Evolutionary conservation across 2,888 invertebrate species (phyloP), one percentile per base, ranked within the genome.

Genomic region (Hylaea fasciaria): DNA sequence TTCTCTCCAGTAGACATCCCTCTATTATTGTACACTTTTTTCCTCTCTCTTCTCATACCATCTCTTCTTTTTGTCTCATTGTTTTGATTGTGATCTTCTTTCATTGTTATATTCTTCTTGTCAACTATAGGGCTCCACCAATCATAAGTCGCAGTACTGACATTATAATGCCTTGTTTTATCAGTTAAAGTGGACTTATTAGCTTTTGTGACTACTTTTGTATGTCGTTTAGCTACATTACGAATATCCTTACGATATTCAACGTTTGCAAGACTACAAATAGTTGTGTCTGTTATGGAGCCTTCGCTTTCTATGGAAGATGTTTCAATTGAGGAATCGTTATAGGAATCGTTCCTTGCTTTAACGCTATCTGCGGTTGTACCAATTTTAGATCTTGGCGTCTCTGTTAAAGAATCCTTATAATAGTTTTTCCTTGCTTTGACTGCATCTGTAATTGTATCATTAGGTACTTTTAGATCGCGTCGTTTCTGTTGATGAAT

Each of bases 101-200:
- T 68, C 45, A 64, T 51, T 14, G 28, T 0, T 11, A 40, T 10
- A 3, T 52, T 29, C 2, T 78, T 86, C 61, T 69, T 83, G 35
- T 89, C 86, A 0, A 80, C 16, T 1, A 86, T 68, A 0, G 88
- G 87, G 65, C 84, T 87, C 86, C 88, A 89, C 87, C 88, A 89
- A 57, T 87, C 87, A 12, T 74, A 65, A 0, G 85, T 87, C 0
- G 70, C 43, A 0, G 86, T 87, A 39, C 84, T 83, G 0, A 77
- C 80, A 43, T 87, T 79, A 37, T 78, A 71, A 0, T 76, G 45
- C 0, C 17, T 67, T 0, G 71, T 53, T 32, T 47, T 71, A 0
- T 83, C 80, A 0, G 82, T 85, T 0, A 64, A 32, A 0, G 82
- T 85, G 0, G 77, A 74, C 49, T 74, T 79, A 52, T 85, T 83